Evolutionary conservation across 2,888 invertebrate species (phyloP).

Genomic region (Conistra vaccinii): DNA sequence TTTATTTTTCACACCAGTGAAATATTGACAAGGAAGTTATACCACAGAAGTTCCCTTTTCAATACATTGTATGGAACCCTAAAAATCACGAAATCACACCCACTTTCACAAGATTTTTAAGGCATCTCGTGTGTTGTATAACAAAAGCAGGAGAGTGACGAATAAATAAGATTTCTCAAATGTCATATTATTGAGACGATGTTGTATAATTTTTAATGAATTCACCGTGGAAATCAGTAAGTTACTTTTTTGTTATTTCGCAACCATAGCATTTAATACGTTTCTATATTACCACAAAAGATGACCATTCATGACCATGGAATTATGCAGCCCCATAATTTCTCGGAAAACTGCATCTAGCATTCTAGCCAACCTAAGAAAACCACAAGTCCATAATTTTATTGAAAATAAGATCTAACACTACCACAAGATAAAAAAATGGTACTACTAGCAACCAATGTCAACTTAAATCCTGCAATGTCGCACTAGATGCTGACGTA

Average conservation of each 20-base stretch:
- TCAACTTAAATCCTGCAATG: background rate
- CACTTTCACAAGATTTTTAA: slow-evolving; percentile 58
- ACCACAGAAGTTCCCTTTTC: background rate
- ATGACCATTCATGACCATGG: background rate
- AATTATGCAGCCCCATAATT: background rate
- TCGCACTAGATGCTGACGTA: background rate
- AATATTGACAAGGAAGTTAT: background rate
- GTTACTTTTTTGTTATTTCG: background rate
- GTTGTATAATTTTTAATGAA: slow-evolving; percentile 20
- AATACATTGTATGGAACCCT: background rate
- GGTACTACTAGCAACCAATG: background rate
- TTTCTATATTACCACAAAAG: background rate
- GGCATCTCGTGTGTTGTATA: slow-evolving; percentile 49
- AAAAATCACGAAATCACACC: slow-evolving; percentile 17
- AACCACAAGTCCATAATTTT: too few species aligned
- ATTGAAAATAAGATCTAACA: background rate
- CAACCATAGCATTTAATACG: background rate
- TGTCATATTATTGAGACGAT: slow-evolving; percentile 9
- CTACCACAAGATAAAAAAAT: background rate
- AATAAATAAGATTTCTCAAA: slow-evolving; percentile 50
- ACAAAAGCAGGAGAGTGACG: slow-evolving; percentile 42
- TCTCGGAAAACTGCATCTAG: background rate
- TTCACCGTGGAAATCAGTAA: background rate
- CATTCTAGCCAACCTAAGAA: background rate
- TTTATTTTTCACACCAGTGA: background rate